These are phyloP conservation scores for Crambe crambe DNA, from an alignment of 37 sponge, comb jelly and placozoan species.

Conservation along the genomic window DNA sequence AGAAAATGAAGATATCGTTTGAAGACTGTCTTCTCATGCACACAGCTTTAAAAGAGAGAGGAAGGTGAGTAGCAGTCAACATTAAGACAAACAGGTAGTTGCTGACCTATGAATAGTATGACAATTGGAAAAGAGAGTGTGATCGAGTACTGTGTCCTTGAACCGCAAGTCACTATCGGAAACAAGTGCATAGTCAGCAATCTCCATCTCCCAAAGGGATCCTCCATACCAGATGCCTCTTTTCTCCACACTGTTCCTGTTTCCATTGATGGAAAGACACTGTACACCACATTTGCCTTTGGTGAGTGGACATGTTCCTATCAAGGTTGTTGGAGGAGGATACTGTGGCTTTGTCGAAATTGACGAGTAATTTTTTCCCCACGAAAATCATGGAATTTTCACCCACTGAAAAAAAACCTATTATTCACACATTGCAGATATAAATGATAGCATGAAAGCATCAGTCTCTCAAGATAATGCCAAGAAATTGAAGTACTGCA, in stretches of 20 bases:
- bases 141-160: slow-evolving; percentile 55
- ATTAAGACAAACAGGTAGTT: slow-evolving; percentile 14
- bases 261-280: background rate
- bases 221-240: slow-evolving; percentile 47
- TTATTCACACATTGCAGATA: slow-evolving; percentile 34
- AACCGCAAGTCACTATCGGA: slow-evolving; percentile 31
- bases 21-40: slow-evolving; percentile 34
- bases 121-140: slow-evolving; percentile 41
- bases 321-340: too few species aligned
- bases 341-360: background rate
- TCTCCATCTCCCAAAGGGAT: slow-evolving; percentile 26
- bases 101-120: slow-evolving; percentile 12
- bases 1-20: slow-evolving; percentile 19
- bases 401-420: background rate
- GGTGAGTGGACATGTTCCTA: slow-evolving; percentile 20
- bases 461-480: background rate
- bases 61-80: slow-evolving; percentile 35
- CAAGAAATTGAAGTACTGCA: slow-evolving; percentile 25
- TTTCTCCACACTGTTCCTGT: slow-evolving; percentile 66
- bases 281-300: slow-evolving; percentile 60
- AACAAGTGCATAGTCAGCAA: slow-evolving; percentile 61
- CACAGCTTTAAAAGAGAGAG: slow-evolving; percentile 11
- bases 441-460: slow-evolving; percentile 46
- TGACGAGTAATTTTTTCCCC: background rate
- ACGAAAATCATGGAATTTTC: too few species aligned